Evolutionary conservation across 1,140 invertebrate genomes (phyloP), one percentile per base, ranked within the genome.

Genomic region (Condylostylus longicornis): DNA sequence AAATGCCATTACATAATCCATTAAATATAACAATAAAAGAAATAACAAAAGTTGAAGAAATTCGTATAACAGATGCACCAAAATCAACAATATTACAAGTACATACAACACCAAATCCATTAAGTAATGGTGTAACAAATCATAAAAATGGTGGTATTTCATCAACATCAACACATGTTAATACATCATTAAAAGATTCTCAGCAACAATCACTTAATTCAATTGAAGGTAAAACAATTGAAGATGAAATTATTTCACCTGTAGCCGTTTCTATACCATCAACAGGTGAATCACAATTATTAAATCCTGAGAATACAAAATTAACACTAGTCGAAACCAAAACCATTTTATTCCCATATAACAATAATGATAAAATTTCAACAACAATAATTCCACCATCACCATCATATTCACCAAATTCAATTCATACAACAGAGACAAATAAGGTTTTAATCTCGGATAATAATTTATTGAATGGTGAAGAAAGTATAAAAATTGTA

Each of bases 11-110:
- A n/a, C 4, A n/a, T 12, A 38, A 33, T 33, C 37, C 37, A 19
- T 13, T 38, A 43, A 58, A 58, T 18, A 60, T 60, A 14, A 60
- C 54, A 35, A 60, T 60, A 36, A 60, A 60, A 49, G 57, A 60
- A 46, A 60, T 60, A 40, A 60, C 57, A 21, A 60, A 60, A 41
- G 54, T 52, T 2, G 48, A 50, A 2, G 57, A 60, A 35, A 60
- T 60, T 38, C 56, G 57, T 27, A 60, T 60, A 23, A 60, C 53
- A 5, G 56, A 59, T 36, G 56, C 55, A 27, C 58, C 51, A 18
- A 44, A 44, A 32, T 40, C 42, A 37, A 58, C 49, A 49, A 41
- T 42, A 17, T 57, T 57, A 38, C 47, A 47, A 20, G 37, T 45
- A 27, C 46, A 51, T 36, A 46, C 48, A 8, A 55, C 34, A 4